These are phyloP conservation scores for Dryobota labecula DNA, from an alignment of 2,888 invertebrate species.

Conservation along the genomic window DNA sequence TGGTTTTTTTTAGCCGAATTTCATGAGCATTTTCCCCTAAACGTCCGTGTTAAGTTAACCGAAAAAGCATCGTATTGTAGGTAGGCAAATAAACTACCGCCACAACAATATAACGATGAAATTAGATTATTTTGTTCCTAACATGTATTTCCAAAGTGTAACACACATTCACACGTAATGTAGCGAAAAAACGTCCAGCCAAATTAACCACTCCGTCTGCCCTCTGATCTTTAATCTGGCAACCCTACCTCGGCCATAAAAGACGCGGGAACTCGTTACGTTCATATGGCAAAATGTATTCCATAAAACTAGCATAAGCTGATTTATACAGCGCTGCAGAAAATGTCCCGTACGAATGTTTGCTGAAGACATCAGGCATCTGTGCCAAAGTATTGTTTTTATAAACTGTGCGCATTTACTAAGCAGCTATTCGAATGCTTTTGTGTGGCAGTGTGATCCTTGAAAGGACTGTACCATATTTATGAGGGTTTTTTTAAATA, in stretches of 20 bases:
- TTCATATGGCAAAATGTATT: conserved; percentile 58
- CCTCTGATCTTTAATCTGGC: conserved; percentile 39
- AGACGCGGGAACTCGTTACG: conserved; percentile 54
- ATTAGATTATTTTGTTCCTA: background rate
- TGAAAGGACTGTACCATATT: background rate
- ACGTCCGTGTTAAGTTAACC: background rate
- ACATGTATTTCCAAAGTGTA: conserved; percentile 10
- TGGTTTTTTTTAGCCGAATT: background rate
- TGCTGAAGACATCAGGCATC: conserved; percentile 43
- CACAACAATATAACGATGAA: background rate
- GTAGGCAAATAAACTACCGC: background rate
- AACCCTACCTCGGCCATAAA: conserved; percentile 59
- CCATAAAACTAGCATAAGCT: conserved; percentile 54
- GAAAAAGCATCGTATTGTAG: background rate
- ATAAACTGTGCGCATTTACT: conserved; percentile 30
- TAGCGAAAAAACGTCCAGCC: conserved; percentile 36
- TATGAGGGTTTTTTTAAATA: too few species aligned
- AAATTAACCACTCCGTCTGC: conserved; percentile 45
- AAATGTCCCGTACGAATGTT: conserved; percentile 41
- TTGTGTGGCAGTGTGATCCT: background rate
- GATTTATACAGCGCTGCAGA: conserved; percentile 48
- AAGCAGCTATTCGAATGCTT: conserved; percentile 2
- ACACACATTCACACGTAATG: conserved; percentile 30
- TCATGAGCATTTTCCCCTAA: background rate
- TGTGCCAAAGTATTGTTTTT: conserved; percentile 56